Evolutionary conservation across 2,888 invertebrate genomes (phyloP), one percentile per base, ranked within the genome.

Genomic region (Noctua pronuba): DNA sequence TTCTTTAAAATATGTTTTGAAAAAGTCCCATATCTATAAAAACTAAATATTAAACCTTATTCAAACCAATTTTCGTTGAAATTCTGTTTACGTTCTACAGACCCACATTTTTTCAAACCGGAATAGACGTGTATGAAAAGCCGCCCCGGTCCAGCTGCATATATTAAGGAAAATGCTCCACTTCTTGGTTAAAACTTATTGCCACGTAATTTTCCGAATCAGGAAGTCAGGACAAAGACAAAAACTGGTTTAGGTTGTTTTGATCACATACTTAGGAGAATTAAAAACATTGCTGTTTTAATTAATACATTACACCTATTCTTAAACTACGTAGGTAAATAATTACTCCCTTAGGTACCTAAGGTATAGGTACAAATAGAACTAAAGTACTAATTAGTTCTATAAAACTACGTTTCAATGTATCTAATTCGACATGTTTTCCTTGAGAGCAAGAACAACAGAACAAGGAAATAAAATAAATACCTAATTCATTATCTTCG

Each of bases 401-500:
- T 49, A 7, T 65, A 65, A 8, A 49, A 52, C n/a, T 64, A 38
- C 74, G 31, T 64, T 75, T 75, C 21, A 74, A n/a, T 49, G 8
- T 35, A 58, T n/a, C n/a, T 35, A n/a, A 44, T 71, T 58, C 21
- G 46, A 35, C 18, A 70, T 24, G 13, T 58, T 69, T n/a, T 68
- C 68, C 55, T 35, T 13, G 44, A 31, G 21, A 16, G n/a, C 24
- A 35, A 1, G 11, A 41, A 41, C 38, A 38, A 38, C 38, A 55
- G 35, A 75, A 76, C 28, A 31, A 77, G 46, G 38, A 66, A 31
- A 55, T 44, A 28, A 24, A 46, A n/a, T 35, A 44, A 7, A 13
- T 11, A 24, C 10, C 44, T 31, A 44, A 24, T n/a, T n/a, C n/a
- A n/a, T n/a, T n/a, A n/a, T 24, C 18, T 65, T 65, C 44, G 21